These are phyloP conservation scores for Corythornis madagascariensis DNA, from an alignment of 2,113 vertebrate species.

Conservation along the genomic window DNA sequence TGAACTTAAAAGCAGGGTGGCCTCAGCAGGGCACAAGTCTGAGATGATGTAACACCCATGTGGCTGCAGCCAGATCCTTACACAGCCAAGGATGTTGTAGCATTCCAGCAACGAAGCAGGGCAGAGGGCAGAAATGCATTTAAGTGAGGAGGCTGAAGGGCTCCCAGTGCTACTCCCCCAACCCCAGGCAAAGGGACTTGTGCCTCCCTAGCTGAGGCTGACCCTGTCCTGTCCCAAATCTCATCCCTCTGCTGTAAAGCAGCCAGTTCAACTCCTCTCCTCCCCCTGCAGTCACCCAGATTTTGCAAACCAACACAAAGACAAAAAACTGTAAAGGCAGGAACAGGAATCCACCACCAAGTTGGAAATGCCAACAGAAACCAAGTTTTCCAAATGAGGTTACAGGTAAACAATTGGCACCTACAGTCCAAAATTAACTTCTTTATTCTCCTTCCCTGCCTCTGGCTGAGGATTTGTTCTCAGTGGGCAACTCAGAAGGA, in stretches of 20 bases:
- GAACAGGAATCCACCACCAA: neutral
- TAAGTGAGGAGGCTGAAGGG: neutral
- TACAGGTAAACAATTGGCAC: neutral
- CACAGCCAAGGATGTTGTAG: neutral
- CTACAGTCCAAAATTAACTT: neutral
- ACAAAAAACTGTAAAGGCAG: neutral
- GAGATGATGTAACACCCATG: neutral
- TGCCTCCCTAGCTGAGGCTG: neutral
- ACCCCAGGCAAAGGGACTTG: accelerated
- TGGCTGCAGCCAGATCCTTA: neutral
- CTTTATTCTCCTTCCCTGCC: neutral
- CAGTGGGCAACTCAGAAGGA: neutral
- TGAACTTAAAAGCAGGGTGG: neutral
- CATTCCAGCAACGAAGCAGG: neutral
- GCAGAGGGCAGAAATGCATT: accelerated
- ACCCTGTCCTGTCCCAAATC: neutral
- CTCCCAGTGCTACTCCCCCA: neutral
- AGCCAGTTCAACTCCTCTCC: neutral
- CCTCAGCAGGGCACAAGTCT: neutral
- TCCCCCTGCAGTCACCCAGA: neutral
- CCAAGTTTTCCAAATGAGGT: neutral
- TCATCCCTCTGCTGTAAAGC: neutral
- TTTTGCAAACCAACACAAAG: neutral
- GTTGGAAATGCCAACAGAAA: neutral
- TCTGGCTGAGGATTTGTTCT: neutral